Percentiles rank a stretch among this genome's conserved stretches.
Conservation (phyloP, 2,888 invertebrate species). For the Scaptomyza flava region DNA sequence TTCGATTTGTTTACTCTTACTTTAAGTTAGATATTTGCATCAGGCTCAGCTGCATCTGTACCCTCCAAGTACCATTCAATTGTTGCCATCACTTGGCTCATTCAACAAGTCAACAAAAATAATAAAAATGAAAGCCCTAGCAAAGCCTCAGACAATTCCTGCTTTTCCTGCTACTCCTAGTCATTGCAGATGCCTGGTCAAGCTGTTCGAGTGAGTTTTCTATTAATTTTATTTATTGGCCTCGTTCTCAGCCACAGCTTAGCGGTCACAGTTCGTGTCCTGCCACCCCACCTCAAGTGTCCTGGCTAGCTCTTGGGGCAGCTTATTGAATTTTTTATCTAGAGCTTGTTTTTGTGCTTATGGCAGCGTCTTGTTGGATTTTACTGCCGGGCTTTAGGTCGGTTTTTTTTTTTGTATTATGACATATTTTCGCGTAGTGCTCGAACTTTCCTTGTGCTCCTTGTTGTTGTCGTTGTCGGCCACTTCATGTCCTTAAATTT, state of each 20-base stretch:
- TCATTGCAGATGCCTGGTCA: slow-evolving; percentile 46
- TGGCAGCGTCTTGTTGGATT: slow-evolving; percentile 54
- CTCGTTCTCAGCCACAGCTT: slow-evolving; percentile 49
- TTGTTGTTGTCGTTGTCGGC: slow-evolving; percentile 21
- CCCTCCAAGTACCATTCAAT: slow-evolving; percentile 62
- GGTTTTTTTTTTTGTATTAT: slow-evolving; percentile 66
- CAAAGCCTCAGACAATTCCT: slow-evolving; percentile 25
- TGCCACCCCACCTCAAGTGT: slow-evolving; percentile 22
- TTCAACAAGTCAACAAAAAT: slow-evolving; percentile 76
- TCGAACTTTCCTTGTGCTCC: background rate
- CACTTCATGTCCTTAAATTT: slow-evolving; percentile 74
- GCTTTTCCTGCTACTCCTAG: background rate
- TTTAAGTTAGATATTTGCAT: slow-evolving; percentile 16
- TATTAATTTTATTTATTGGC: slow-evolving; percentile 79
- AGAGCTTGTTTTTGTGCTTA: slow-evolving; percentile 73
- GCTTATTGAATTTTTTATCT: slow-evolving; percentile 77
- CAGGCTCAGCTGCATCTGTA: background rate
- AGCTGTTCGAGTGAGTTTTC: slow-evolving; percentile 69
- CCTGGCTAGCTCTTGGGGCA: slow-evolving; percentile 26
- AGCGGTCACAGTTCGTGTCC: slow-evolving; percentile 63
- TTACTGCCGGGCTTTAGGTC: slow-evolving; percentile 44
- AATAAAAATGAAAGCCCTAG: slow-evolving; percentile 47
- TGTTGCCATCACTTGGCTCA: slow-evolving; percentile 56
- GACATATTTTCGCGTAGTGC: slow-evolving; percentile 43
- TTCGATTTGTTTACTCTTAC: background rate